Conservation (phyloP, 2,113 vertebrate species). For the Eulemur rufifrons region DNA sequence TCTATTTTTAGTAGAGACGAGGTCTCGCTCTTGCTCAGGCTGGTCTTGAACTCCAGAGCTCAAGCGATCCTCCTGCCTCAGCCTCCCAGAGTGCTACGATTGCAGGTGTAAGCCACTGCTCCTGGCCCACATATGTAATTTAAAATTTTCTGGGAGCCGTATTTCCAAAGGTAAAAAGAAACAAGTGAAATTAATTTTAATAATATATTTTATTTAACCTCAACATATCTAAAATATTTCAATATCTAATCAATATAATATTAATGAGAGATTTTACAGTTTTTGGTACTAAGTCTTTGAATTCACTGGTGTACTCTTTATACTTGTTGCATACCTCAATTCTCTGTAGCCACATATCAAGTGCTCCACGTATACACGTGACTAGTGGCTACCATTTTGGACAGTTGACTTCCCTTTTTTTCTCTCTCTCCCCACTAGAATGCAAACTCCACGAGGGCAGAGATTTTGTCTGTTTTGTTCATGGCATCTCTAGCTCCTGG, state of each 20-base stretch:
- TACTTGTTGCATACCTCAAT: not conserved
- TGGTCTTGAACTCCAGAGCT: too few species aligned
- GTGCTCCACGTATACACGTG: too few species aligned
- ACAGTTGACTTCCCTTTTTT: not conserved
- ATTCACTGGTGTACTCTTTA: not conserved
- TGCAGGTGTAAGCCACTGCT: too few species aligned
- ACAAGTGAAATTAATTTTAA: not conserved
- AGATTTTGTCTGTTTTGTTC: not conserved
- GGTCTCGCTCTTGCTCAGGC: too few species aligned
- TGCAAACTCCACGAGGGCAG: not conserved
- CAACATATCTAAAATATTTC: not conserved
- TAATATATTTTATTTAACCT: not conserved
- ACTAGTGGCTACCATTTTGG: not conserved
- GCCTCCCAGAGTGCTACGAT: too few species aligned
- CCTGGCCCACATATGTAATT: not conserved
- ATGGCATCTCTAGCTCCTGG: not conserved
- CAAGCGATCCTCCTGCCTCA: too few species aligned
- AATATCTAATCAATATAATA: not conserved
- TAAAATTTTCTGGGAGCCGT: not conserved
- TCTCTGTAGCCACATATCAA: not conserved
- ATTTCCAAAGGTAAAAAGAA: slow-evolving; percentile 10
- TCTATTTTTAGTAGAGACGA: too few species aligned
- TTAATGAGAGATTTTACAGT: not conserved
- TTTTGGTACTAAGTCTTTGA: not conserved
- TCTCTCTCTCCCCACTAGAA: not conserved